Conservation (phyloP, 2,797 vertebrate genomes). For the Danio tinwini region DNA sequence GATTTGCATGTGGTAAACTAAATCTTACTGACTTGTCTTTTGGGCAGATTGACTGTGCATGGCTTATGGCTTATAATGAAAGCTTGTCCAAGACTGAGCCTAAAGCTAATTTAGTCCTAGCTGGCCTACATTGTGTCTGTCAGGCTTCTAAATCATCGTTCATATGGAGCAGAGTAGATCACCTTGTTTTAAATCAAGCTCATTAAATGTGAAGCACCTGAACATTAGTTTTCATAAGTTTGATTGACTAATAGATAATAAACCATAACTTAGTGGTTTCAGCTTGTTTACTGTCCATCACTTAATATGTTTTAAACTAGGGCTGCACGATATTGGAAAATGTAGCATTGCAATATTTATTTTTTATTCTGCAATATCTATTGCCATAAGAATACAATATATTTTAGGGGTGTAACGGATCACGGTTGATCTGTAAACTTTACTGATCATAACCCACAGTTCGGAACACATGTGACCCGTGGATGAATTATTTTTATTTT, state of each 20-base stretch:
- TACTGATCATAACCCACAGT: too few relatives aligned
- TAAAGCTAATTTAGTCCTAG: slow-evolving; percentile 8
- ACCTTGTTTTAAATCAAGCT: not conserved
- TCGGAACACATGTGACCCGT: too few relatives aligned
- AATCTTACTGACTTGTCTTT: not conserved
- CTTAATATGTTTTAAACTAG: too few relatives aligned
- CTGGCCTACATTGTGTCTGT: not conserved
- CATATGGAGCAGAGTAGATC: not conserved
- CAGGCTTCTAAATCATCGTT: not conserved
- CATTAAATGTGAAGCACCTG: not conserved
- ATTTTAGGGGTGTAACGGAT: too few relatives aligned
- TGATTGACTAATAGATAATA: not conserved
- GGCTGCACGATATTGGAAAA: too few relatives aligned
- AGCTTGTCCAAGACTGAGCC: not conserved
- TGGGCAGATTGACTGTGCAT: slow-evolving; percentile 4
- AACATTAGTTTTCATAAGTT: slow-evolving; percentile 3
- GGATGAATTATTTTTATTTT: too few relatives aligned
- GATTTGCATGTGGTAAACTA: not conserved
- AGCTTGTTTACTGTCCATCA: not conserved
- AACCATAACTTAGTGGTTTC: not conserved
- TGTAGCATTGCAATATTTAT: too few relatives aligned
- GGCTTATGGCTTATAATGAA: slow-evolving; percentile 7
- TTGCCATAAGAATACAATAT: too few relatives aligned
- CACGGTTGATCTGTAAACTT: too few relatives aligned
- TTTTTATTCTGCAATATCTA: too few relatives aligned